These are phyloP conservation scores for Ophion obscuratus DNA, from an alignment of 2,888 invertebrate genomes.

Conservation along the genomic window DNA sequence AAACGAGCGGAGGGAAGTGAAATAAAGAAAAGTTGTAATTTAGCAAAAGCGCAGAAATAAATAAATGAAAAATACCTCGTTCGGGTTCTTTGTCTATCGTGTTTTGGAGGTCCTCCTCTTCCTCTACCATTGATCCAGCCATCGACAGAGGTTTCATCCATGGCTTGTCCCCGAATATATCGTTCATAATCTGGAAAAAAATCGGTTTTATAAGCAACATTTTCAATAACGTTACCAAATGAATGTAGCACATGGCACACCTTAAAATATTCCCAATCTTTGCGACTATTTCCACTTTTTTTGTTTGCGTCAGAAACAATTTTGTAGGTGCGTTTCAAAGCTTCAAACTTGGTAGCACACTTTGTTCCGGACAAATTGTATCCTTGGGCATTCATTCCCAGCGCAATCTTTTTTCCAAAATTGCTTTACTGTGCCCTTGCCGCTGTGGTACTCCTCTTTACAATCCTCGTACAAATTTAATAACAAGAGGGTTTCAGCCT, in stretches of 20 bases:
- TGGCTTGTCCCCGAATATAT: conserved; percentile 25
- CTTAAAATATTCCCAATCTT: conserved; percentile 11
- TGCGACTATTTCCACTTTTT: conserved; percentile 4
- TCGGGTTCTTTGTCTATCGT: not conserved
- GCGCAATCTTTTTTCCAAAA: too few relatives aligned
- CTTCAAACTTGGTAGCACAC: not conserved
- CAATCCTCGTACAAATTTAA: not conserved
- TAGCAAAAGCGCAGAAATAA: too few relatives aligned
- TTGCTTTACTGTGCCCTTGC: not conserved
- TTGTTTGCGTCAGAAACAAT: not conserved
- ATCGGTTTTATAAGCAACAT: conserved; percentile 7
- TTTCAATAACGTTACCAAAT: not conserved
- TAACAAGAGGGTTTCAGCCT: conserved; percentile 1
- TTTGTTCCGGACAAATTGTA: not conserved
- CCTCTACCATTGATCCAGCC: conserved; percentile 22
- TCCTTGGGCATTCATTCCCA: not conserved
- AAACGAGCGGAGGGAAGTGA: not conserved
- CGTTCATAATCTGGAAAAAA: conserved; percentile 25
- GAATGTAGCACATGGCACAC: not conserved
- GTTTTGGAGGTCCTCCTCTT: not conserved
- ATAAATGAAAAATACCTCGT: not conserved
- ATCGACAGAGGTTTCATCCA: conserved; percentile 28
- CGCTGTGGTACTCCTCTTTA: not conserved
- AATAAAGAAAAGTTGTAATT: not conserved
- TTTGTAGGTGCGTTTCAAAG: not conserved